phyloP scores from a whole-genome alignment of 1,140 invertebrate species.

The Papilio xuthus region DNA sequence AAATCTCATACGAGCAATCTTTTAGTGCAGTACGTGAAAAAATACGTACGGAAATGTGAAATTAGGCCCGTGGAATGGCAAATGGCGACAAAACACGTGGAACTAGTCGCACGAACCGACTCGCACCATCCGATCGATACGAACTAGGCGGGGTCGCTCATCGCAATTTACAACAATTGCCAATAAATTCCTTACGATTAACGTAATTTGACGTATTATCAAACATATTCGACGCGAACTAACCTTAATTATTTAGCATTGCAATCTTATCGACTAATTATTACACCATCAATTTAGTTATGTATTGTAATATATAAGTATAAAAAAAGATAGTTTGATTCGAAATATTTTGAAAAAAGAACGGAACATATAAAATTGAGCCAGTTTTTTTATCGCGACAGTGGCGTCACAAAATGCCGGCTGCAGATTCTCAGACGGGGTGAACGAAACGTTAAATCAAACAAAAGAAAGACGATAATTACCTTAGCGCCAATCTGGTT shows the following conservation, averaged over 20 bases:
- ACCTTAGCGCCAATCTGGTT: conserved; percentile 94
- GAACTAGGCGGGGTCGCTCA: conserved; percentile 32
- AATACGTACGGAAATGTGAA: conserved; percentile 38
- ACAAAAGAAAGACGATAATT: conserved; percentile 71
- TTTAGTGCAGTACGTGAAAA: conserved; percentile 41
- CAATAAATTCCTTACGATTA: not conserved
- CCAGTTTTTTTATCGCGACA: conserved; percentile 19
- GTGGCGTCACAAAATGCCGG: conserved; percentile 78
- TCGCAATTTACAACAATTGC: not conserved
- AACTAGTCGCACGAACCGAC: conserved; percentile 41
- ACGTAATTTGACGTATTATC: not conserved
- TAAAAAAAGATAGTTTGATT: not conserved
- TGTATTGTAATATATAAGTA: not conserved
- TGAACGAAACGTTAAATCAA: conserved; percentile 52
- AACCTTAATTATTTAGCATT: not conserved
- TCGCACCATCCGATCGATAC: conserved; percentile 45
- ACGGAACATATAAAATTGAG: not conserved
- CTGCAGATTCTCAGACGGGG: conserved; percentile 57
- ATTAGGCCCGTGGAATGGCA: conserved; percentile 37
- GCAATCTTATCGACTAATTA: not conserved
- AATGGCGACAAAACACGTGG: conserved; percentile 59
- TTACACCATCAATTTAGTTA: not conserved
- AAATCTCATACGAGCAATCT: not conserved
- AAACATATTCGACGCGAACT: not conserved
- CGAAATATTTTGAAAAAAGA: conserved; percentile 18